Evolutionary conservation across 2,888 invertebrate genomes (phyloP), one percentile per base, ranked within the genome.

Genomic region (Agonopterix arenella): DNA sequence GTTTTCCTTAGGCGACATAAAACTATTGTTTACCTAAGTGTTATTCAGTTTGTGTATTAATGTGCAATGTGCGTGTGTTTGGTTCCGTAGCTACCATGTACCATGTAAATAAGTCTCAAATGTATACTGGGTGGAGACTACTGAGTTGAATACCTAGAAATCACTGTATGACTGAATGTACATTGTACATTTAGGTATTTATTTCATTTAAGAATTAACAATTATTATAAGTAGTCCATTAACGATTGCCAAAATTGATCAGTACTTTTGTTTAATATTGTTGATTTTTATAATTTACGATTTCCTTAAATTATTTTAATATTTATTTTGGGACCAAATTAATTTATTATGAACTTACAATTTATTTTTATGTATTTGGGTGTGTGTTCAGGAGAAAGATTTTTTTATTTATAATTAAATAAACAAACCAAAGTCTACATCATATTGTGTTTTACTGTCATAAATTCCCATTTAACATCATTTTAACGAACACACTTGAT

Each of bases 321-420:
- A 86, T 86, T 88, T 86, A 88, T 89, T 86, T 88, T 76, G 89
- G 88, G 89, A 90, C 84, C 85, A 90, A 90, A 89, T 85, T 85
- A 84, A 84, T 88, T 89, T 89, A 88, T 89, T 88, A 78, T 79
- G 71, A 82, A 76, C 77, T 80, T 83, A 68, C 80, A 68, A 59
- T 68, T 68, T 75, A 68, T 73, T 71, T 65, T 88, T 84, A 81
- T 80, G 80, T 82, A 84, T 82, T 54, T 77, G 74, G 77, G 78
- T 84, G 85, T 73, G 76, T 84, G 81, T 85, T 85, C 78, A 81
- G 76, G 78, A 78, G 75, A 80, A 73, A 83, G 75, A 72, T 73
- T 83, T 82, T 18, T 73, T 86, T 85, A 85, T 88, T 88, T 84
- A 85, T 84, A 78, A 80, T 83, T 80, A 81, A 88, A 84, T 85